Percentiles rank a stretch among this genome's conserved stretches.
Conservation (phyloP, 2,888 invertebrate species). For the Melanostoma mellinum region DNA sequence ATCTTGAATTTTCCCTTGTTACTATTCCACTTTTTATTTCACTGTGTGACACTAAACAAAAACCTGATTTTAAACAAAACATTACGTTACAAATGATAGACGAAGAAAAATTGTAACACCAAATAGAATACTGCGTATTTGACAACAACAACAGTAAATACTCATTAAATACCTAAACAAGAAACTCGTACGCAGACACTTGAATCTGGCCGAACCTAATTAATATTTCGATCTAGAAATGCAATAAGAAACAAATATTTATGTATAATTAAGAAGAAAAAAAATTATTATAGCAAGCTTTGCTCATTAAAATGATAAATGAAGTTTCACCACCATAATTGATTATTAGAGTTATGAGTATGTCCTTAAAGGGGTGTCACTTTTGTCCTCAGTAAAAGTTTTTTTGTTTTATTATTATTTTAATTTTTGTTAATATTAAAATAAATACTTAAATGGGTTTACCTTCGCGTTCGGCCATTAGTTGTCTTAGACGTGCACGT, state of each 20-base stretch:
- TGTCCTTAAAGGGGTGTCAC: conserved; percentile 32
- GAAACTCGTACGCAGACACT: conserved; percentile 45
- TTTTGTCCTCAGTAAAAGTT: conserved; percentile 52
- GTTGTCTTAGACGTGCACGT: conserved; percentile 90
- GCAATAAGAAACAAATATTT: conserved; percentile 44
- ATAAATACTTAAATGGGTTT: conserved; percentile 71
- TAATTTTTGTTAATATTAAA: background rate
- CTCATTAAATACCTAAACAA: conserved; percentile 61
- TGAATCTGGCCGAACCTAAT: conserved; percentile 49
- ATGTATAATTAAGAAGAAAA: background rate
- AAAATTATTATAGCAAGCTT: conserved; percentile 50
- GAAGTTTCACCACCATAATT: conserved; percentile 54
- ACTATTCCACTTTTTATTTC: background rate
- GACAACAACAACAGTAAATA: conserved; percentile 57
- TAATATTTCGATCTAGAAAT: conserved; percentile 57
- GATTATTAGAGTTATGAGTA: conserved; percentile 43
- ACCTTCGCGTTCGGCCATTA: conserved; percentile 95
- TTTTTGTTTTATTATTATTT: conserved; percentile 21
- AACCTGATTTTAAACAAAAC: conserved; percentile 18
- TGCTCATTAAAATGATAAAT: conserved; percentile 19
- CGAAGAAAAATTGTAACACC: conserved; percentile 11
- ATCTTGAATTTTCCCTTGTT: no score
- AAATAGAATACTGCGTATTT: conserved; percentile 17
- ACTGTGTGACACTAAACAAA: conserved; percentile 47
- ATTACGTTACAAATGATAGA: conserved; percentile 24